Evolutionary conservation across 2,888 invertebrate species (phyloP), one percentile per base, ranked within the genome.

Genomic region (Notodonta ziczac): DNA sequence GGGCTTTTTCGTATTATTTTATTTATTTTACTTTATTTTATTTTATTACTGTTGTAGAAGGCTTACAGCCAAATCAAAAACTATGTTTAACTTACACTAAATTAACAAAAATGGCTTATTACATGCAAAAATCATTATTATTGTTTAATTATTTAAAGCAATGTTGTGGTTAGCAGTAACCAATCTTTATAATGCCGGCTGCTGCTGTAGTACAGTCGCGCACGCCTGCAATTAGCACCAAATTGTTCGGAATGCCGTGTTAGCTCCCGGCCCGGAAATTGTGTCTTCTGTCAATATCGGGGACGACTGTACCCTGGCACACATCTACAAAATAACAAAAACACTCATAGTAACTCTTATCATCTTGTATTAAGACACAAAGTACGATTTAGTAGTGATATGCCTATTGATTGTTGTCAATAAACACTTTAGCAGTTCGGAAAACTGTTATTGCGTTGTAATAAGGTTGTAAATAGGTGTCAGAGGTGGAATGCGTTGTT

Each of bases 281-380:
- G 87, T 82, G 78, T 85, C 84, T 86, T 82, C 84, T 85, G 86
- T 86, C 86, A 87, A 88, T 87, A 87, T 82, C 78, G 77, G 73
- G 82, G 80, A 69, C 67, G 74, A 75, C 68, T 78, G 76, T 79
- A 77, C 77, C 67, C 72, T 66, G 60, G 66, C 58, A 51, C 65
- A 54, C 60, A 55, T 62, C 55, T 60, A 61, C 40, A 51, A 52
- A 10, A 32, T 48, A 7, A n/a, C 8, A 55, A 42, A 51, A 53
- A 53, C 52, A 53, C 5, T 32, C 10, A 4, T 4, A 50, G 7
- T 16, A 50, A 46, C 46, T 46, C 46, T 9, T 51, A 51, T 51
- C 4, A n/a, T 52, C 52, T 12, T 10, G 46, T 4, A 4, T 46
- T 46, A 46, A 46, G 46, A n/a, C 46, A n/a, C 13, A 46, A 46